Conservation (phyloP, 1,140 invertebrate species). For the Chrysoperla carnea region DNA sequence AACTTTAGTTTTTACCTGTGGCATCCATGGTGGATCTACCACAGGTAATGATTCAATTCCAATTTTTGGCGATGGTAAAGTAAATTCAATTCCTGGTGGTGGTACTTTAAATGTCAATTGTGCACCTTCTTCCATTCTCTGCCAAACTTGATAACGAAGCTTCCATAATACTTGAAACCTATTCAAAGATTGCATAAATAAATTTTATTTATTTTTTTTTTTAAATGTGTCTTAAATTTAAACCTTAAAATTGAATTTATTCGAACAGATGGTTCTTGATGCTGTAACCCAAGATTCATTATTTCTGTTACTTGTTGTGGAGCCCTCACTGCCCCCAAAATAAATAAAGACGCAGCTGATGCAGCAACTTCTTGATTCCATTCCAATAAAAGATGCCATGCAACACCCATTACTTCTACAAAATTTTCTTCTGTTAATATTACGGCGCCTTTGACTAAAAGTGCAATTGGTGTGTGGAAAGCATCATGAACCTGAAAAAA, state of each 20-base stretch:
- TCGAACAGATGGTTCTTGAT: slow-evolving; percentile 56
- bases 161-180: slow-evolving; percentile 93
- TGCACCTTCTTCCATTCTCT: slow-evolving; percentile 94
- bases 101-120: slow-evolving; percentile 91
- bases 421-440: slow-evolving; percentile 79
- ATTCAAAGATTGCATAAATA: background rate
- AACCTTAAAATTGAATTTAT: slow-evolving; percentile 68
- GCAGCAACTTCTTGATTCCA: slow-evolving; percentile 47
- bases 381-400: slow-evolving; percentile 79
- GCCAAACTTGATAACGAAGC: slow-evolving; percentile 96
- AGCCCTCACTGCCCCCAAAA: slow-evolving; percentile 77
- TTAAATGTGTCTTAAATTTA: background rate
- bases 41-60: slow-evolving; percentile 87
- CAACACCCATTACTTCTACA: slow-evolving; percentile 69
- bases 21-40: slow-evolving; percentile 97
- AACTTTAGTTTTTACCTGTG: slow-evolving; percentile 92
- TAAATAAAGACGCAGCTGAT: slow-evolving; percentile 76
- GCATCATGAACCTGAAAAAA: slow-evolving; percentile 50
- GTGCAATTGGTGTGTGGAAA: slow-evolving; percentile 79
- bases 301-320: slow-evolving; percentile 73
- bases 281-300: slow-evolving; percentile 71
- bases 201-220: background rate
- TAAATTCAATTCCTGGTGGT: slow-evolving; percentile 97
- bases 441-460: slow-evolving; percentile 81
- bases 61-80: slow-evolving; percentile 94